Conservation (phyloP, 2,113 vertebrate species). For the Chiloscyllium plagiosum region DNA sequence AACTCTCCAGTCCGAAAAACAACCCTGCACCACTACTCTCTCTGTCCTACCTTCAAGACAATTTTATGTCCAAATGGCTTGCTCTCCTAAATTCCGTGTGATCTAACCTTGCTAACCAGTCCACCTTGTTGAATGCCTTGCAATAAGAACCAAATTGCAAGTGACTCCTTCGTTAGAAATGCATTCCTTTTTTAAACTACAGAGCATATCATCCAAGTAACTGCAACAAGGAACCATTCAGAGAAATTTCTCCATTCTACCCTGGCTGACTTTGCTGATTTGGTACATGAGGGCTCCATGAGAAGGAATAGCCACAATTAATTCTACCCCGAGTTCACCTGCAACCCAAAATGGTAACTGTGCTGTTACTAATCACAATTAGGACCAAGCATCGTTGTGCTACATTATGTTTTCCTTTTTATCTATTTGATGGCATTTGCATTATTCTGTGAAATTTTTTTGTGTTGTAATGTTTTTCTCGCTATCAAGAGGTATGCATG, state of each 20-base stretch:
- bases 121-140: not conserved
- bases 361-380: not conserved
- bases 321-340: not conserved
- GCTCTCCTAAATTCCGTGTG: no score
- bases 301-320: not conserved
- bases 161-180: not conserved
- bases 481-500: not conserved
- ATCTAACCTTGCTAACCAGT: no score
- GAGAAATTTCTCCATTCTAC: not conserved
- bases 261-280: not conserved
- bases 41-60: no score
- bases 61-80: no score
- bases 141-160: not conserved
- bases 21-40: no score
- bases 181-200: not conserved
- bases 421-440: not conserved
- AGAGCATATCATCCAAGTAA: not conserved
- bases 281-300: not conserved
- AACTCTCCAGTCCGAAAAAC: no score
- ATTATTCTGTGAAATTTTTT: not conserved
- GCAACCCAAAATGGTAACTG: not conserved
- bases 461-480: not conserved
- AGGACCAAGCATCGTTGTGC: not conserved
- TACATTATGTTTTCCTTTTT: not conserved
- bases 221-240: not conserved